Evolutionary conservation across 2,888 invertebrate genomes (phyloP).

Genomic region (Glyphotaelius pellucidus): DNA sequence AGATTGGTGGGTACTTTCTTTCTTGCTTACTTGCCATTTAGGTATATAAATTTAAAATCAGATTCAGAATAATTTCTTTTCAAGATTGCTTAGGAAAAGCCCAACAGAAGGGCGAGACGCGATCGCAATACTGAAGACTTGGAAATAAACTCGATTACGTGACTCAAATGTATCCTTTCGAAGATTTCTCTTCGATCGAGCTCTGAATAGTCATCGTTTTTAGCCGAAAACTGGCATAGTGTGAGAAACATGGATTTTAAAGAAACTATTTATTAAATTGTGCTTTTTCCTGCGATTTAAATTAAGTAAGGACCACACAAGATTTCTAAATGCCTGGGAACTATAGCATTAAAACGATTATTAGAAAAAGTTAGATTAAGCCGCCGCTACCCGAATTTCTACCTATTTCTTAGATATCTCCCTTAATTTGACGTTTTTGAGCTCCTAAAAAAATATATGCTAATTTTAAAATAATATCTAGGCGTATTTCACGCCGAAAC

Average conservation of each 20-base stretch:
- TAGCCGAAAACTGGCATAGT: not conserved
- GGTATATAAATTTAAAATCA: not conserved
- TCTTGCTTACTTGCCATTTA: not conserved
- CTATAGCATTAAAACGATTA: too few species aligned
- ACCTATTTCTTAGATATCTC: too few species aligned
- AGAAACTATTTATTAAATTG: too few species aligned
- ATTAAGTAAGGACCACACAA: too few species aligned
- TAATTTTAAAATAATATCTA: too few species aligned
- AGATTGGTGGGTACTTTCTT: not conserved
- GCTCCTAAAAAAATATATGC: too few species aligned
- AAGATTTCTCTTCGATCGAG: not conserved
- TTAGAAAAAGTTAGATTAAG: too few species aligned
- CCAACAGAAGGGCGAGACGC: not conserved
- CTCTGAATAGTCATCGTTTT: not conserved
- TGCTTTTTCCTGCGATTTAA: too few species aligned
- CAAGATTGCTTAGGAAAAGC: not conserved
- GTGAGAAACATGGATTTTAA: not conserved
- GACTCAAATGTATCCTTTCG: not conserved
- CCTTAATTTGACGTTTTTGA: too few species aligned
- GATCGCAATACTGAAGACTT: not conserved
- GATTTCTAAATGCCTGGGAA: too few species aligned
- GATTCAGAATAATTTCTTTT: not conserved
- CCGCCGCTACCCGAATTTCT: too few species aligned
- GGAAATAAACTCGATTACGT: not conserved
- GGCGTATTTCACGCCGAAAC: too few species aligned